Conservation (phyloP, 2,113 vertebrate genomes). For the Oreochromis tanganicae region DNA sequence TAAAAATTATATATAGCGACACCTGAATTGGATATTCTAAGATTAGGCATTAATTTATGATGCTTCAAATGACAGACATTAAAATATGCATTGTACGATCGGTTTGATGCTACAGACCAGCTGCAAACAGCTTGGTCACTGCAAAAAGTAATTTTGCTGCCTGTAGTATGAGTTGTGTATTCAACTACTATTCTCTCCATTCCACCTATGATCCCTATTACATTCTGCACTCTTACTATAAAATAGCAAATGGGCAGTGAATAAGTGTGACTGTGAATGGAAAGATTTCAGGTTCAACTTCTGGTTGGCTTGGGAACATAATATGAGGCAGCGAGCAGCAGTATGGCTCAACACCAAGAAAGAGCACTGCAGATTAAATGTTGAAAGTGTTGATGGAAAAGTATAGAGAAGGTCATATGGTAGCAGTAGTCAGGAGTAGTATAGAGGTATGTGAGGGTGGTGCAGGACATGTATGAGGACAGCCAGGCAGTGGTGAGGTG, state of each 20-base stretch:
- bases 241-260: background rate
- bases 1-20: background rate
- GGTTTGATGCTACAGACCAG: background rate
- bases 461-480: background rate
- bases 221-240: background rate
- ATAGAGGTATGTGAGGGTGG: background rate
- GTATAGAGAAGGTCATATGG: background rate
- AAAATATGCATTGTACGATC: background rate
- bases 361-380: background rate
- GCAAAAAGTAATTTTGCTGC: background rate
- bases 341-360: accelerated
- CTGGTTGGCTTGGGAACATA: background rate
- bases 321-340: background rate
- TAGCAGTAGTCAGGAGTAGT: background rate
- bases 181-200: background rate
- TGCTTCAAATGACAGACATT: background rate
- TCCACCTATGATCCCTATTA: background rate
- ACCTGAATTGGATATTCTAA: background rate
- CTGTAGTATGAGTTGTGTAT: background rate
- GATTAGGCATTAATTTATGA: background rate
- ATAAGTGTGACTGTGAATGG: background rate
- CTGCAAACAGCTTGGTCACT: background rate
- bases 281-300: background rate
- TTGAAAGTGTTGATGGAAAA: background rate
- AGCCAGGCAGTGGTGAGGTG: background rate